phyloP scores from a whole-genome alignment of 2,113 vertebrate species.

The Syrrhaptes paradoxus region DNA sequence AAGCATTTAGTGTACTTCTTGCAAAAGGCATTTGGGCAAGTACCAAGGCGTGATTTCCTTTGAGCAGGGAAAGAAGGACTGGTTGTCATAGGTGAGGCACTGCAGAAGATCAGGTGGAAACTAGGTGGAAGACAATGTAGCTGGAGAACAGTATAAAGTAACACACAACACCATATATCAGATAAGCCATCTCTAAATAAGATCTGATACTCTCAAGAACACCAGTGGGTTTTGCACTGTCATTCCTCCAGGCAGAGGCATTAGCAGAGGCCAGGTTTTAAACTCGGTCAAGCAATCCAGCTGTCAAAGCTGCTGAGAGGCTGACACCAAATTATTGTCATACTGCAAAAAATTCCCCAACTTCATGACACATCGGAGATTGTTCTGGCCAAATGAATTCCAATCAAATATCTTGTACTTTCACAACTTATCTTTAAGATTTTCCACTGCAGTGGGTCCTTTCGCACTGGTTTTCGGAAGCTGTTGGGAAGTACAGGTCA shows the following conservation, averaged over 20 bases:
- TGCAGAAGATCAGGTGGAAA: not conserved
- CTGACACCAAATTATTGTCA: not conserved
- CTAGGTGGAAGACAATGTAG: not conserved
- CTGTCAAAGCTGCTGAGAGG: not conserved
- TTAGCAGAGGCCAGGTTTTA: not conserved
- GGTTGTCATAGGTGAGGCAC: not conserved
- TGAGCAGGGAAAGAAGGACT: not conserved
- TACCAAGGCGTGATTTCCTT: not conserved
- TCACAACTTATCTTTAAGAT: not conserved
- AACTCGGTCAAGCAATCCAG: not conserved
- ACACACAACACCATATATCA: not conserved
- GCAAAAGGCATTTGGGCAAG: not conserved
- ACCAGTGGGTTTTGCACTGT: not conserved
- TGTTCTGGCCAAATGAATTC: not conserved
- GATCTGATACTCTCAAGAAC: not conserved
- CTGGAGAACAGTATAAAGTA: not conserved
- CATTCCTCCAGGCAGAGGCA: not conserved
- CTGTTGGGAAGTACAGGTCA: not conserved
- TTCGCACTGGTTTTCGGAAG: not conserved
- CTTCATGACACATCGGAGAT: not conserved
- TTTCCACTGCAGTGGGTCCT: not conserved
- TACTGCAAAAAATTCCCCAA: not conserved
- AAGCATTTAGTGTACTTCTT: not conserved
- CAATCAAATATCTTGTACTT: not conserved
- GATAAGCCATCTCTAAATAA: not conserved